A percentile compares a stretch with the other conserved stretches of the same genome.
Evolutionary conservation across 2,113 vertebrate genomes (phyloP).

Genomic region (Tragulus kanchil): DNA sequence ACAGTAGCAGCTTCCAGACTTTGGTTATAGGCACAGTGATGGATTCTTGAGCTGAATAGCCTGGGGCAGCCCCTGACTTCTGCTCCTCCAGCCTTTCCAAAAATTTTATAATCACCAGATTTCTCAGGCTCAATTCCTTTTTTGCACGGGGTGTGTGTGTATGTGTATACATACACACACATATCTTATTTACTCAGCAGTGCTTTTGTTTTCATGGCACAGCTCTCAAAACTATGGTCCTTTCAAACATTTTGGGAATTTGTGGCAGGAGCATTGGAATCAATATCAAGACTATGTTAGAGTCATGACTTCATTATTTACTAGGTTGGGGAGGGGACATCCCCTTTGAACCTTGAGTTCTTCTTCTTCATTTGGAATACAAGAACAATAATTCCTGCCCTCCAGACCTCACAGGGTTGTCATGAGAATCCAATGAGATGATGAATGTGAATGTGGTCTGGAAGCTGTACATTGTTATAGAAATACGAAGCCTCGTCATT

Average conservation of each 20-base stretch:
- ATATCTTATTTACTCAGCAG: not conserved
- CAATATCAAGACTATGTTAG: not conserved
- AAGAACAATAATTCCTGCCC: conserved; percentile 67
- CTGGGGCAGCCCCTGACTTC: not conserved
- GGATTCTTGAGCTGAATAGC: not conserved
- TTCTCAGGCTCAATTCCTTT: conserved; percentile 29
- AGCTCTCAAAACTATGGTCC: not conserved
- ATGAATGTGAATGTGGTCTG: conserved; percentile 65
- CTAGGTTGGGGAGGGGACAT: not conserved
- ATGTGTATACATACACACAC: not conserved
- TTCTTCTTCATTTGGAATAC: conserved; percentile 55
- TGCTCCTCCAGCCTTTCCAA: not conserved
- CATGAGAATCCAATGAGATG: conserved; percentile 74
- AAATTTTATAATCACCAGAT: not conserved
- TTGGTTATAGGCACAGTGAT: not conserved
- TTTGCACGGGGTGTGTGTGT: not conserved
- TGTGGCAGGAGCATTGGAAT: conserved; percentile 30
- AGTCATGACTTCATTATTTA: conserved; percentile 10
- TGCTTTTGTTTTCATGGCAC: conserved; percentile 8
- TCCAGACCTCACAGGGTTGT: conserved; percentile 61
- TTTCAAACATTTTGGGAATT: conserved; percentile 35
- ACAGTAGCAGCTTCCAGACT: not conserved
- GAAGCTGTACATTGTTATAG: conserved; percentile 79
- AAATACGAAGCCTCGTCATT: conserved; percentile 59
- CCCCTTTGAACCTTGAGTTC: not conserved